Evolutionary conservation across 2,888 invertebrate species (phyloP).

Genomic region (Atrina japonica): DNA sequence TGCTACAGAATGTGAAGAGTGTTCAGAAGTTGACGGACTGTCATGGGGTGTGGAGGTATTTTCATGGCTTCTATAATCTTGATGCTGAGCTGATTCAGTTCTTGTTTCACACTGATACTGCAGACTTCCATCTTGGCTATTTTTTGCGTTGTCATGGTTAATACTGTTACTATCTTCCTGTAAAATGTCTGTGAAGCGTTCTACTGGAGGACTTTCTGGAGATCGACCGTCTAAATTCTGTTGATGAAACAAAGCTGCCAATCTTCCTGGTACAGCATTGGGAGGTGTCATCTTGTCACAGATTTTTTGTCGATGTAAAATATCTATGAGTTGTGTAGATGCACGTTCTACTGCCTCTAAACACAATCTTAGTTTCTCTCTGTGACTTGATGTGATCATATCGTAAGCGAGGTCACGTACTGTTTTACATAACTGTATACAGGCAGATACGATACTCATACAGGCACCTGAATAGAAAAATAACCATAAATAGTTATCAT

Average conservation of each 20-base stretch:
- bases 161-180: background rate
- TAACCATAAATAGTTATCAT: too few species aligned
- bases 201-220: conserved; percentile 23
- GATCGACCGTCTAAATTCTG: background rate
- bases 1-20: conserved; percentile 29
- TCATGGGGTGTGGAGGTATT: conserved; percentile 21
- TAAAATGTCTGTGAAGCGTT: conserved; percentile 15
- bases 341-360: conserved; percentile 64
- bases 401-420: conserved; percentile 74
- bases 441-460: conserved; percentile 78
- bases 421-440: conserved; percentile 76
- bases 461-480: conserved; percentile 70
- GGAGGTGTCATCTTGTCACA: conserved; percentile 23
- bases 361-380: conserved; percentile 62
- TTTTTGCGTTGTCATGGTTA: too few species aligned
- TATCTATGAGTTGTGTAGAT: conserved; percentile 59
- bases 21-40: conserved; percentile 35
- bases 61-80: conserved; percentile 2
- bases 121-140: background rate
- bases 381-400: conserved; percentile 58
- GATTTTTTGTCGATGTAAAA: conserved; percentile 57
- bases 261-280: conserved; percentile 1
- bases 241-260: background rate
- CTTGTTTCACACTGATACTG: background rate
- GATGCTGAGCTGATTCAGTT: background rate